Conservation (phyloP, 2,113 vertebrate genomes). For the Eudyptes chrysolophus region DNA sequence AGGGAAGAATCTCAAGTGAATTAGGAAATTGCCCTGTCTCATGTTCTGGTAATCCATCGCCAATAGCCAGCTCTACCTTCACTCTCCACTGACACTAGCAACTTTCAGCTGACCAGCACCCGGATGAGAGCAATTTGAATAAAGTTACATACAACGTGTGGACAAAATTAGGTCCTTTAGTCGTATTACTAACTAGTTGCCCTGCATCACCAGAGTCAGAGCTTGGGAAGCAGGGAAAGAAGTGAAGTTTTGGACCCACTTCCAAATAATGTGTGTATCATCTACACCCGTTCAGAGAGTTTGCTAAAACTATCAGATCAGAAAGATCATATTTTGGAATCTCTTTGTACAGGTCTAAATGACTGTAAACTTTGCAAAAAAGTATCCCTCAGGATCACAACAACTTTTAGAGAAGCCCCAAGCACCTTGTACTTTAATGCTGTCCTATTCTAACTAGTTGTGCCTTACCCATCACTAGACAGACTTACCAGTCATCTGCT, state of each 20-base stretch:
- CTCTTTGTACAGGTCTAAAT: not conserved
- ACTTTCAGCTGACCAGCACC: not conserved
- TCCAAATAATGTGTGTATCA: not conserved
- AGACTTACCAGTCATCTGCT: not conserved
- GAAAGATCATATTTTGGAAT: not conserved
- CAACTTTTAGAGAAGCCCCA: not conserved
- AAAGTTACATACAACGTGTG: not conserved
- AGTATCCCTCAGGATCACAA: not conserved
- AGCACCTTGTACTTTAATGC: not conserved
- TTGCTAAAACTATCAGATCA: not conserved
- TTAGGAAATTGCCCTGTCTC: not conserved
- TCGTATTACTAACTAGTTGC: not conserved
- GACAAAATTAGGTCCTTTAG: not conserved
- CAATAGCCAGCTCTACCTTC: not conserved
- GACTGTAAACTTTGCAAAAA: not conserved
- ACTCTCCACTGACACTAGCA: rapidly evolving
- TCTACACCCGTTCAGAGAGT: not conserved
- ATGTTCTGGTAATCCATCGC: not conserved
- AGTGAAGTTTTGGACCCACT: not conserved
- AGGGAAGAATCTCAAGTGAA: not conserved
- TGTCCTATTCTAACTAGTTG: not conserved
- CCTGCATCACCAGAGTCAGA: not conserved
- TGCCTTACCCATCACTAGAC: not conserved
- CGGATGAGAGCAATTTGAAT: not conserved
- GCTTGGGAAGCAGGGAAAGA: not conserved